These are phyloP conservation scores for Clupea harengus DNA, from an alignment of 2,113 vertebrate species.

Conservation along the genomic window DNA sequence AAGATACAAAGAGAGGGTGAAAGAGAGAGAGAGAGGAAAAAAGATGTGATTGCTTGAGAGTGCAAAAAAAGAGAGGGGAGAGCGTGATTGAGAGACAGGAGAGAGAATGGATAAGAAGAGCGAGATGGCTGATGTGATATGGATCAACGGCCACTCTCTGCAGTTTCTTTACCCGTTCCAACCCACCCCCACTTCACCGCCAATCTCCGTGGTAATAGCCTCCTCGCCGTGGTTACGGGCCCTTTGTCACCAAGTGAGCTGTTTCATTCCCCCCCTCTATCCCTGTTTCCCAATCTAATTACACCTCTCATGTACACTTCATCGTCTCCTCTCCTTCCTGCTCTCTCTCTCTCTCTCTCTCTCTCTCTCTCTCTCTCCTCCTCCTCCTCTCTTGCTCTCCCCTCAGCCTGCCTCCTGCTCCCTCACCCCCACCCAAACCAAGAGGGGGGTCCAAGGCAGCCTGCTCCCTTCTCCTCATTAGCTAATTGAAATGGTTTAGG, in stretches of 20 bases:
- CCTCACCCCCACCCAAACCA: neutral
- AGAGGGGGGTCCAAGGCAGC: constrained; percentile 20
- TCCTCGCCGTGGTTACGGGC: constrained; percentile 24
- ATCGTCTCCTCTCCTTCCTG: constrained; percentile 16
- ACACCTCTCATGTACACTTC: constrained; percentile 38
- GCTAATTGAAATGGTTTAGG: constrained; percentile 54
- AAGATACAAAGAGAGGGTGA: neutral
- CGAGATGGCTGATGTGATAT: constrained; percentile 1
- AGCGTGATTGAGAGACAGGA: neutral
- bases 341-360: constrained; percentile 21
- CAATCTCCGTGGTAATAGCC: constrained; percentile 28
- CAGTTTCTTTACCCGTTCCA: neutral
- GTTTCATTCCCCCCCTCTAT: constrained; percentile 38
- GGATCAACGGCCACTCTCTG: neutral
- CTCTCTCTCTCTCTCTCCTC: too few relatives aligned
- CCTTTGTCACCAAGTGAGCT: constrained; percentile 46
- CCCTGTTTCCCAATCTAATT: constrained; percentile 49
- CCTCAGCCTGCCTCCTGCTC: neutral
- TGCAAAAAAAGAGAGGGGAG: neutral
- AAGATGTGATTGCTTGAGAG: neutral
- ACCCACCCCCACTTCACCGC: neutral
- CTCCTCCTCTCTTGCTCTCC: neutral
- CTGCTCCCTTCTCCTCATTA: constrained; percentile 49
- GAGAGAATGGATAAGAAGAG: constrained; percentile 13
- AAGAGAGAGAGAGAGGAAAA: neutral